A percentile compares a stretch with the other conserved stretches of the same genome.
These are phyloP conservation scores for Cherax destructor DNA, from an alignment of 1,140 invertebrate species.

Conservation along the genomic window DNA sequence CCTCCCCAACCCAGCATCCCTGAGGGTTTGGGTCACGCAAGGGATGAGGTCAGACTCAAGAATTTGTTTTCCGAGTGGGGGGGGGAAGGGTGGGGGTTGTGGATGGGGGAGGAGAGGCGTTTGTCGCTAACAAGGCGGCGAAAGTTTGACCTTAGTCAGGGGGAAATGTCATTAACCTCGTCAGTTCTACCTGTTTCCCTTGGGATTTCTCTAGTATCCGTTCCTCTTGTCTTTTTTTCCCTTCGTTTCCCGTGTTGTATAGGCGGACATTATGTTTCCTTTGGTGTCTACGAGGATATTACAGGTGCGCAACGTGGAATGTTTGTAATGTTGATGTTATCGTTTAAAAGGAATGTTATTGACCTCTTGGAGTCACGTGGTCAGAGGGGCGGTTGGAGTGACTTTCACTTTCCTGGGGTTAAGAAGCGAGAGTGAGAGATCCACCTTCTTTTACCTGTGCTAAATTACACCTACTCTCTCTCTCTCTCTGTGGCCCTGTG, in stretches of 20 bases:
- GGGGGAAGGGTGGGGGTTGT: not conserved
- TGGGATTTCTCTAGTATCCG: not conserved
- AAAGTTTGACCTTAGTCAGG: not conserved
- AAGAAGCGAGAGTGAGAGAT: slow-evolving; percentile 14
- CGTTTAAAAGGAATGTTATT: not conserved
- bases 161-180: not conserved
- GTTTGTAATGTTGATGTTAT: not conserved
- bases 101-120: not conserved
- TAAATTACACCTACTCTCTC: slow-evolving; percentile 26
- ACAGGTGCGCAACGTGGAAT: not conserved
- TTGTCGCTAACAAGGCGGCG: not conserved
- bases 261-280: not conserved
- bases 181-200: not conserved
- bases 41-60: not conserved
- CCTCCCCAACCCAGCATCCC: too few relatives aligned
- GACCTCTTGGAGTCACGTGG: not conserved
- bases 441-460: not conserved
- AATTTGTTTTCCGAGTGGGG: not conserved
- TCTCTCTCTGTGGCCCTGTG: slow-evolving; percentile 16
- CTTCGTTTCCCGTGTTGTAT: not conserved
- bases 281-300: not conserved
- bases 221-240: not conserved
- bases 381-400: not conserved
- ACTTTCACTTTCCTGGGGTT: slow-evolving; percentile 48
- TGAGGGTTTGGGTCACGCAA: not conserved